Base-by-base conservation (phyloP, 2,888 invertebrate genomes). In the Eremobia ochroleuca region DNA sequence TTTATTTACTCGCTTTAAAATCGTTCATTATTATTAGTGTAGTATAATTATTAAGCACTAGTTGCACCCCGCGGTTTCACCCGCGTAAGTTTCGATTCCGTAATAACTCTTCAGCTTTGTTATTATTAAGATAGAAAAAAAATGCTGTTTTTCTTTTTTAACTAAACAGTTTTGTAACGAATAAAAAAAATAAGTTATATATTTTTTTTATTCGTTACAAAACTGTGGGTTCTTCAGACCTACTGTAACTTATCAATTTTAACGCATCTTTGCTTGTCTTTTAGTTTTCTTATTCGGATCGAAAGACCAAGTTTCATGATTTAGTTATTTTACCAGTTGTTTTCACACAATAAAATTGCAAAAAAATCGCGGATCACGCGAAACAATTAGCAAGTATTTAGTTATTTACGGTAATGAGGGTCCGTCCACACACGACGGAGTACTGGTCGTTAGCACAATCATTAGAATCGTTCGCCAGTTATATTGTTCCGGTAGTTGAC, bases 401-500 rank as follows among this genome's bases (percentile, higher is more conserved):
- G 82, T 86, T 67, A 73, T 86, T 82, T 70, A 74, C 67, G 61
- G 61, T 73, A 74, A 88, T 87, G 79, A 85, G 78, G 79, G 69
- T 76, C 65, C 55, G 70, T 76, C 28, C 76, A 82, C 64, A 76
- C 70, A 76, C 34, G 40, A 62, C 37, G 66, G 68, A 72, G 65
- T 66, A 78, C 81, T 85, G 58, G 80, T 80, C 69, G 85, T 81
- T 82, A 71, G 73, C 81, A 78, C 89, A 89, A 88, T 87, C 83
- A 88, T 59, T 75, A 72, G 75, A 84, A 79, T 76, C 64, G 78
- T 73, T 83, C 80, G 81, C 81, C 67, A 77, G 88, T 81, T 81
- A 75, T 77, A 25, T 55, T 81, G 88, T 88, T 89, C 88, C 88
- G 88, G 78, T 88, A 78, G 83, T 84, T 88, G 85, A 71, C 77